Conservation (phyloP, 2,113 vertebrate genomes). For the Lichenostomus cassidix region DNA sequence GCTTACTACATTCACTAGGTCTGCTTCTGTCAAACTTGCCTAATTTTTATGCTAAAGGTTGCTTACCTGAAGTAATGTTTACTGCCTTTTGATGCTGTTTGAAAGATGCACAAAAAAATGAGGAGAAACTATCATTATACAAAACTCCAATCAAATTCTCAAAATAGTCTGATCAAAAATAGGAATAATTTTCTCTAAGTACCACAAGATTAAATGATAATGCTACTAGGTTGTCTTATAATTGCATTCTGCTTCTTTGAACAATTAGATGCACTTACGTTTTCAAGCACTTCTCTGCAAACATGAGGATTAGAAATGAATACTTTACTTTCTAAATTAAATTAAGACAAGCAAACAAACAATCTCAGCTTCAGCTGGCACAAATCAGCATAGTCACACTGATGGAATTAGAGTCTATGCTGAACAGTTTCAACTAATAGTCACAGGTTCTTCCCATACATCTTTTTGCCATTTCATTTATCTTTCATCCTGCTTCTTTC, state of each 20-base stretch:
- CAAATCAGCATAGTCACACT: not conserved
- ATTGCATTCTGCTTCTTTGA: not conserved
- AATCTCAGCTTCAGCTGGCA: not conserved
- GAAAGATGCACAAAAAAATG: not conserved
- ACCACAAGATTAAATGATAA: conserved; percentile 18
- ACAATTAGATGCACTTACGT: not conserved
- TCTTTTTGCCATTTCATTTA: not conserved
- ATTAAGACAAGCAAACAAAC: conserved; percentile 15
- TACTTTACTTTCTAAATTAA: not conserved
- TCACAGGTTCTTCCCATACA: not conserved
- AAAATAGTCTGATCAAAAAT: not conserved
- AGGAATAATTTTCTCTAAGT: not conserved
- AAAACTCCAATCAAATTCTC: not conserved
- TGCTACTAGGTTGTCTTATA: not conserved
- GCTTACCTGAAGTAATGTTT: not conserved
- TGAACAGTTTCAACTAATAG: not conserved
- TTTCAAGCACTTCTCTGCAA: conserved; percentile 28
- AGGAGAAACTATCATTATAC: not conserved
- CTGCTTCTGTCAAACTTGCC: not conserved
- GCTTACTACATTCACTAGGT: not conserved
- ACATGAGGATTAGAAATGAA: not conserved
- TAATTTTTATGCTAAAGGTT: not conserved
- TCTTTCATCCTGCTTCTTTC: not conserved
- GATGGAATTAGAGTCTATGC: not conserved
- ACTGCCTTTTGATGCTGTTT: not conserved